Conservation (phyloP, 2,888 invertebrate species). For the Ectemnius lituratus region DNA sequence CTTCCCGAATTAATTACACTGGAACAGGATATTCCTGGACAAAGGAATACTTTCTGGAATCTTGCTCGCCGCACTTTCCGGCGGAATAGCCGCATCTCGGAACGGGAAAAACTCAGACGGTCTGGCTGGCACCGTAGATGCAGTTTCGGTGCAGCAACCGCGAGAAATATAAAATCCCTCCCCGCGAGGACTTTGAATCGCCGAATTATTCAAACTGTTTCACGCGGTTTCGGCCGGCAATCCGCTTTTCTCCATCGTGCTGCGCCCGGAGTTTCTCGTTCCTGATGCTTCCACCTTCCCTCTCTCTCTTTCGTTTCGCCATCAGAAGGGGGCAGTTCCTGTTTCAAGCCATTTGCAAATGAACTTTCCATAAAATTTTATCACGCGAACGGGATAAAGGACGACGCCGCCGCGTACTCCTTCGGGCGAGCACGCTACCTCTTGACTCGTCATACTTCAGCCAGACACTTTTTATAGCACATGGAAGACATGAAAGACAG, state of each 20-base stretch:
- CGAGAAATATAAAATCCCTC: constrained; percentile 71
- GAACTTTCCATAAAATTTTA: constrained; percentile 56
- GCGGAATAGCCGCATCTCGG: constrained; percentile 34
- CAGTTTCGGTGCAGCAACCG: constrained; percentile 69
- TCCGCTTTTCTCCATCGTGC: constrained; percentile 8
- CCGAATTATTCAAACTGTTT: constrained; percentile 76
- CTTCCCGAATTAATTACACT: not conserved
- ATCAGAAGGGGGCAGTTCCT: constrained; percentile 41
- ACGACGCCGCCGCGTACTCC: constrained; percentile 31
- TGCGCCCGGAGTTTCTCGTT: constrained; percentile 18
- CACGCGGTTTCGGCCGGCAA: constrained; percentile 66
- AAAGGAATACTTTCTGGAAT: constrained; percentile 31
- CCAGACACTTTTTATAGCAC: not conserved
- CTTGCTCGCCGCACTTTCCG: constrained; percentile 18
- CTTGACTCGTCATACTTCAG: constrained; percentile 27
- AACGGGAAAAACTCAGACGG: constrained; percentile 62
- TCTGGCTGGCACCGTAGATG: constrained; percentile 73
- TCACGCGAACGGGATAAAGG: constrained; percentile 49
- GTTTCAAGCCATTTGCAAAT: constrained; percentile 54
- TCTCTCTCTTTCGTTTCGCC: constrained; percentile 36
- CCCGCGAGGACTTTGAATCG: constrained; percentile 73
- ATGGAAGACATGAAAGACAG: too few relatives aligned
- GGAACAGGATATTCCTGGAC: constrained; percentile 28
- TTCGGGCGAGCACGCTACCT: constrained; percentile 39
- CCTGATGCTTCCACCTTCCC: constrained; percentile 18